Evolutionary conservation across 2,113 vertebrate species (phyloP).

Genomic region (Pelusios castaneus): DNA sequence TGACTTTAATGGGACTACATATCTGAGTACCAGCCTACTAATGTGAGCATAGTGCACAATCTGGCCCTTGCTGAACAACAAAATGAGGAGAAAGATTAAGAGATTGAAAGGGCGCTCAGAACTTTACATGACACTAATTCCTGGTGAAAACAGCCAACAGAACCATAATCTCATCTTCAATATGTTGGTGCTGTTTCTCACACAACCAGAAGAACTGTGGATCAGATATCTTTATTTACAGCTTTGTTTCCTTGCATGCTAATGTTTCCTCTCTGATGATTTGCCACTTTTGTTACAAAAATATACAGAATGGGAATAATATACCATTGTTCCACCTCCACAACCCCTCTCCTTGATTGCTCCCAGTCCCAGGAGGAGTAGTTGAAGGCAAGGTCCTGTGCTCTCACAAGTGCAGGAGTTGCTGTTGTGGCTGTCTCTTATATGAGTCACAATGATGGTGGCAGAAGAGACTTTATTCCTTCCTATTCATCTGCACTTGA

Average conservation of each 20-base stretch:
- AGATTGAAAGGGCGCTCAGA: background rate
- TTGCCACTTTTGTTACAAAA: background rate
- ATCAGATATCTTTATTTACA: background rate
- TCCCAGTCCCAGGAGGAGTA: background rate
- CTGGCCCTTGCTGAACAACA: background rate
- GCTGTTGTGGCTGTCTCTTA: background rate
- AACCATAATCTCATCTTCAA: background rate
- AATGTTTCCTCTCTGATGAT: background rate
- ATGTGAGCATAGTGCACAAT: background rate
- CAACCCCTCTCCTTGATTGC: background rate
- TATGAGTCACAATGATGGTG: background rate
- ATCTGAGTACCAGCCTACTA: background rate
- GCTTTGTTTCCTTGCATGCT: background rate
- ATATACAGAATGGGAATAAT: background rate
- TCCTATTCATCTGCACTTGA: background rate
- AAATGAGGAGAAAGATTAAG: background rate
- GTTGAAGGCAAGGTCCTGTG: background rate
- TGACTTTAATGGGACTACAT: background rate
- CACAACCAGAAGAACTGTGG: background rate
- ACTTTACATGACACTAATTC: background rate
- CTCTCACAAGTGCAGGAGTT: background rate
- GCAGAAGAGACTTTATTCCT: fast-evolving
- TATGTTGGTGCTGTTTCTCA: background rate
- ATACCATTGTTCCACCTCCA: fast-evolving
- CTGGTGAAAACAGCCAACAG: background rate